Base-by-base conservation (phyloP, 2,113 vertebrate genomes). In the Verasper variegatus region DNA sequence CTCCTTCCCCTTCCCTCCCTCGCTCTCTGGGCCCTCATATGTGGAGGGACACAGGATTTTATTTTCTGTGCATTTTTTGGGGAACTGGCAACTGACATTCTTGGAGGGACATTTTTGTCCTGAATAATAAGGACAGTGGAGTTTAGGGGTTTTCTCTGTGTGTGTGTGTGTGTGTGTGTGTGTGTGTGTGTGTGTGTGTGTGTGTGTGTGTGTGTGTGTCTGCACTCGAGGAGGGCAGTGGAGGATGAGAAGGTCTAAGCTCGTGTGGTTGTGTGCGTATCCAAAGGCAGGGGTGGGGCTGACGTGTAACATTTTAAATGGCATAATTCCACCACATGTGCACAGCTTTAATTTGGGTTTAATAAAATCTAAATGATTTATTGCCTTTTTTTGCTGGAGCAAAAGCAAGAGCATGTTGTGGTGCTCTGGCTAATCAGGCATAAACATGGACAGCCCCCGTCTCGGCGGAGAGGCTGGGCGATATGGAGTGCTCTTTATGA, bases 351-450 rank as follows among this genome's bases (percentile, higher is more conserved):
- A 92, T 92, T 90, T 89, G 71, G 87, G 68, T 87, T 92, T 86
- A 92, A 92, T 89, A 91, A 91, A 94, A 92, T 84, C 86, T 87
- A 88, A 93, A 93, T 92, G 88, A 92, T 93, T 92, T 89, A 90
- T 93, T 88, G 79, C 78, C 70, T 86, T 82, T 88, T 83, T 83
- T 81, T 79, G 74, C 81, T 64, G 61, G 72, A 68, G 81, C 80
- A 81, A 83, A 88, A 85, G 68, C 74, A 72, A 83, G 84, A 81
- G 76, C 87, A 68, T 88, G 88, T 91, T 87, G 85, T 83, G 86
- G 84, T 77, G 80, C 80, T 86, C 81, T 66, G 74, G 83, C 91
- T 92, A 93, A 94, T 94, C 93, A 84, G 91, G 85, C 86, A 78
- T 91, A 89, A 93, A 94, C 88, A 92, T 40, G 71, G 83, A 86